phyloP scores from a whole-genome alignment of 2,888 invertebrate species.

The Clistopyga incitator region DNA sequence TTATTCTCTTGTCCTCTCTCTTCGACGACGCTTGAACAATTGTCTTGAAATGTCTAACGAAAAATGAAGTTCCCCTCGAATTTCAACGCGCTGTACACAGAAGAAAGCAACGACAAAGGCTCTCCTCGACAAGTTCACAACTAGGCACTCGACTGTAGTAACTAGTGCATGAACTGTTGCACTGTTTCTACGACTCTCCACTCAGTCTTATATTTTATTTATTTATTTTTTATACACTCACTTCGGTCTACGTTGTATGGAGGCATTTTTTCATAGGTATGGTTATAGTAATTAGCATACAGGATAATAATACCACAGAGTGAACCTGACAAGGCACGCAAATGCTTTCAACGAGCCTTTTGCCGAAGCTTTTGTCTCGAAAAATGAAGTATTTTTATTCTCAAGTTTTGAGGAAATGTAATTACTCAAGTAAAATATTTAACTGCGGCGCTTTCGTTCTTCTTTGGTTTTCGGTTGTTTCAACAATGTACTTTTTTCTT shows the following conservation, averaged over 20 bases:
- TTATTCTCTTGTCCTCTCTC: neutral
- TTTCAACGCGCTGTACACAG: neutral
- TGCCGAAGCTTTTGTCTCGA: neutral
- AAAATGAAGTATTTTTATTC: neutral
- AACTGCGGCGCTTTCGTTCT: neutral
- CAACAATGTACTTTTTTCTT: neutral
- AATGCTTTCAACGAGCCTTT: conserved; percentile 3
- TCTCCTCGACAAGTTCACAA: conserved; percentile 3
- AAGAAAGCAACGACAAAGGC: neutral
- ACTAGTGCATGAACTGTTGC: conserved; percentile 7
- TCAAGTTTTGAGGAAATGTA: neutral
- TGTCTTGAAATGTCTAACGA: neutral
- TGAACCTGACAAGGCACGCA: neutral
- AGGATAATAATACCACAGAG: neutral
- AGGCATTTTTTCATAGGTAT: conserved; percentile 1
- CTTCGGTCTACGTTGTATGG: neutral
- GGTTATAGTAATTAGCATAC: conserved; percentile 21
- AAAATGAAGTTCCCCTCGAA: conserved; percentile 3
- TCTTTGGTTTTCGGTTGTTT: neutral
- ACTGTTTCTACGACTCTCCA: conserved; percentile 4
- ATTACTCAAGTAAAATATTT: neutral
- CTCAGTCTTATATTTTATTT: neutral
- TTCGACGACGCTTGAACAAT: neutral
- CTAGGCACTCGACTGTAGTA: conserved; percentile 4
- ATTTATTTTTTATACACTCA: conserved; percentile 6